Evolutionary conservation across 2,888 invertebrate species (phyloP).

Genomic region (Xylota segnis): DNA sequence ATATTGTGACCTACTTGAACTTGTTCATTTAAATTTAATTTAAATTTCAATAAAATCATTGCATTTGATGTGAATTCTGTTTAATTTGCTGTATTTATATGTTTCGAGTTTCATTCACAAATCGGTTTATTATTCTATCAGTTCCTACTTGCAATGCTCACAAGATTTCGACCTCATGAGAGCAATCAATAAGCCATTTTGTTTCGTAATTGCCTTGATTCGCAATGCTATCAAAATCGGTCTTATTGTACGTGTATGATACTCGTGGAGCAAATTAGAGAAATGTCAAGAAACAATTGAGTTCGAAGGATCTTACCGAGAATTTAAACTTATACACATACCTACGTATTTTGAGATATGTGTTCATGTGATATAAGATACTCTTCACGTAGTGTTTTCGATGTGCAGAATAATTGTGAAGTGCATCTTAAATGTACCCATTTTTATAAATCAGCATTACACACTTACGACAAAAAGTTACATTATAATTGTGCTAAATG

Average conservation of each 20-base stretch:
- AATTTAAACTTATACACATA: not conserved
- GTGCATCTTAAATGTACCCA: not conserved
- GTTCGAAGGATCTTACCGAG: constrained; percentile 5
- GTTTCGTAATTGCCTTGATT: constrained; percentile 3
- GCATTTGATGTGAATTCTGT: not conserved
- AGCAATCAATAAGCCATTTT: constrained; percentile 17
- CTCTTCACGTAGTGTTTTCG: not conserved
- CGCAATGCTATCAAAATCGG: constrained; percentile 5
- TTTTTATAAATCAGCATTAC: too few relatives aligned
- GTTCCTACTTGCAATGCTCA: not conserved
- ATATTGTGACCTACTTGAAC: constrained; percentile 27
- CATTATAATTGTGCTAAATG: too few relatives aligned
- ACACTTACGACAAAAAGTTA: too few relatives aligned
- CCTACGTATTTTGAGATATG: not conserved
- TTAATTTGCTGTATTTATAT: not conserved
- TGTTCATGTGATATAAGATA: not conserved
- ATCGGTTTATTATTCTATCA: constrained; percentile 6
- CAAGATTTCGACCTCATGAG: constrained; percentile 4
- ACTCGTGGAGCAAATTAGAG: constrained; percentile 19
- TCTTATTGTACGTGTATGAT: constrained; percentile 1
- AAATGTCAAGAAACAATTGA: constrained; percentile 19
- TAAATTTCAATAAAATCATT: constrained; percentile 2
- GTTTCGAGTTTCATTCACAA: not conserved
- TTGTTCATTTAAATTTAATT: constrained; percentile 7
- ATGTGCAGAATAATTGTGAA: not conserved